Evolutionary conservation across 2,797 vertebrate genomes (phyloP), one percentile per base, ranked within the genome.

Genomic region (Halcyon badia): DNA sequence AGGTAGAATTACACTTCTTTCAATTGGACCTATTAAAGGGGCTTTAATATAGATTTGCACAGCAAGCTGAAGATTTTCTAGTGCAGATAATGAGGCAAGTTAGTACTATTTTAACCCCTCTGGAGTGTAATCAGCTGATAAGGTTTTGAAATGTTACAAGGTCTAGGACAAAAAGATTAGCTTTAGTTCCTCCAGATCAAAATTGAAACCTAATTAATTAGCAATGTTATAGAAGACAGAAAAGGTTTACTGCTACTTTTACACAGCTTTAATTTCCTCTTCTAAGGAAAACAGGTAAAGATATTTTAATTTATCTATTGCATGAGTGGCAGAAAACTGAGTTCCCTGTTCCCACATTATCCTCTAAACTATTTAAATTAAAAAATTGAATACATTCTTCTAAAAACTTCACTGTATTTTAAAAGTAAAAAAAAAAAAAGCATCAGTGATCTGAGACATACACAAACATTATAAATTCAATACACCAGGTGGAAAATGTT

Each of bases 31-130:
- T 98, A 98, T 98, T 98, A 98, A 98, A 98, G 87, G 41, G 97
- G 98, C 96, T 98, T 99, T 99, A 98, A 98, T 98, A 99, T 96
- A 99, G 98, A 99, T 99, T 98, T 98, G 98, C 98, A 98, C 97
- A 96, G 98, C 96, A 98, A 98, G 98, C 76, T 95, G 96, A 98
- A 98, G 98, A 98, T 97, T 96, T 98, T 98, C 97, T 98, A 99
- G 98, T 89, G 81, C 93, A 98, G 98, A 99, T 99, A 99, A 99
- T 99, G 98, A 99, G 98, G 97, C 98, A 98, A 98, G 97, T 97
- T 96, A 99, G 98, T 98, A 98, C 97, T 98, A 98, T 98, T 98
- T 99, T 98, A 99, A 98, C 97, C 98, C 98, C 98, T 98, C 98
- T 97, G 94, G 98, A 98, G 97, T 97, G 98, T 98, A 98, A 98